Evolutionary conservation across 2,888 invertebrate species (phyloP), one percentile per base, ranked within the genome.

Genomic region (Fissipunctia ypsillon): DNA sequence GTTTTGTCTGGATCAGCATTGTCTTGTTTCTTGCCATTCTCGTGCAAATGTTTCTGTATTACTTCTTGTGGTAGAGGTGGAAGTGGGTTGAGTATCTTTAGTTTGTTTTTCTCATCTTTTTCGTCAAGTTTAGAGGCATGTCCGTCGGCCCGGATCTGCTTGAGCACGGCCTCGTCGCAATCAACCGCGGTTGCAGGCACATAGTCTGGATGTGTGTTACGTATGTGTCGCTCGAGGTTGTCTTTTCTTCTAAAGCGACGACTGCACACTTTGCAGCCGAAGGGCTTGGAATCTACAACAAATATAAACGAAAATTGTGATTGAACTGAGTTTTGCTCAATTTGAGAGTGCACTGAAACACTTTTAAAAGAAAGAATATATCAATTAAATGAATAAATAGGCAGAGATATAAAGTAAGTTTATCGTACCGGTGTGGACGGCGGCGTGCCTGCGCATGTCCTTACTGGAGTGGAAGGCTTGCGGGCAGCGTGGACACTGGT

Each of bases 181-280:
- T 93, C 94, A 0, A 93, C 92, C 5, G 93, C 94, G 69, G 88
- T 89, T 48, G 94, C 88, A 19, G 93, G 91, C 16, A 89, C 91
- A 81, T 88, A 91, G 74, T 95, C 97, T 0, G 97, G 97, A 91
- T 98, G 98, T 70, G 98, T 97, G 91, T 98, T 98, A 70, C 97
- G 97, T 73, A 98, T 96, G 91, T 98, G 98, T 0, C 98, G 96
- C 77, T 97, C 97, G 76, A 98, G 95, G 90, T 98, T 98, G 91
- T 98, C 98, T 90, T 97, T 98, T 76, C 98, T 96, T 60, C 97
- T 95, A 89, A 98, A 98, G 56, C 96, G 96, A 14, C 97, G 97
- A 52, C 96, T 96, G 91, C 98, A 98, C 41, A 97, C 96, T 79
- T 96, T 96, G 90, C 98, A 98, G 31, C 97, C 97, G 88, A 97